Base-by-base conservation (phyloP, 2,888 invertebrate species). In the Phasia obesa region DNA sequence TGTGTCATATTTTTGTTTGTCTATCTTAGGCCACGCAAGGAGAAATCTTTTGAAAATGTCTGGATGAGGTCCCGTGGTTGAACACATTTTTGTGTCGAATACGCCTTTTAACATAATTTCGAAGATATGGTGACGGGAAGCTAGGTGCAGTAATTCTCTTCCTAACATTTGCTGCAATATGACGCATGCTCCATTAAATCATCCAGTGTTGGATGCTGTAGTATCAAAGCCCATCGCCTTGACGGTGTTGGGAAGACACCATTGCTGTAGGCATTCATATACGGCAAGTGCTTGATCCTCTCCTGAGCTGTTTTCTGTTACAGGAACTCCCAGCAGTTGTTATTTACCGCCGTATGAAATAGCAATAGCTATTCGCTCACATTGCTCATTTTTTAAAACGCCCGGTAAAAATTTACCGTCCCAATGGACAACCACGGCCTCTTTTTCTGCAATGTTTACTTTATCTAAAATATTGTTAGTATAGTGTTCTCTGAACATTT, bases 171-270 rank as follows among this genome's bases (percentile, higher is more conserved):
- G 21, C 57, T 57, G 17, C 31, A 57, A 57, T 57, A 57, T 35
- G 31, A 51, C 65, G 21, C 65, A 65, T 51, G 51, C 49, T 65
- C 51, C 51, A 35, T 51, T 65, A 31, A 65, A 5, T 65, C 65
- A 31, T 65, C 65, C 51, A 25, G 64, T 49, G 25, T 64, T n/a
- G n/a, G n/a, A n/a, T n/a, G n/a, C n/a, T n/a, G n/a, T n/a, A n/a
- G n/a, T n/a, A n/a, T n/a, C n/a, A 11, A 57, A 57, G 35, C 57
- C 35, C 57, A 57, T 35, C 57, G 57, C 57, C 57, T 62, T 62
- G 44, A 62, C 62, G 62, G 62, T 42, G 25, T 23, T 62, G 15
- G 19, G 15, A 25, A 44, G 19, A 6, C 31, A n/a, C n/a, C n/a
- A n/a, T n/a, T n/a, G n/a, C n/a, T n/a, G n/a, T n/a, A n/a, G n/a